Percentiles rank a stretch among this genome's conserved stretches.
These are phyloP conservation scores for Pseudorhombus dupliciocellatus DNA, from an alignment of 2,113 vertebrate genomes.

Conservation along the genomic window DNA sequence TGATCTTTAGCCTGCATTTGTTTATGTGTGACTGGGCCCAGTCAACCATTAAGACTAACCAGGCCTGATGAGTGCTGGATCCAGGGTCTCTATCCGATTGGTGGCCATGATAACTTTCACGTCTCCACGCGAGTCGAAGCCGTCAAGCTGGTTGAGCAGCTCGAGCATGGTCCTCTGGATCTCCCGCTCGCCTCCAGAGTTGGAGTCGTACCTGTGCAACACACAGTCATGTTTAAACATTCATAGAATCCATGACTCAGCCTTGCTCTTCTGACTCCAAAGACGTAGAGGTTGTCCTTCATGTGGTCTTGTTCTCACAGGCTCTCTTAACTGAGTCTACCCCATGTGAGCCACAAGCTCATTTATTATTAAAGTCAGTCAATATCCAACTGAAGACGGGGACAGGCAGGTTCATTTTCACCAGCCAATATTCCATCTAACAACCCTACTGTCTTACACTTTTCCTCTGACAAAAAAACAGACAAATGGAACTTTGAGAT, in stretches of 20 bases:
- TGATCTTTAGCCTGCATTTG: too few relatives aligned
- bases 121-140: constrained; percentile 95
- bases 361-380: constrained; percentile 4
- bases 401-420: neutral
- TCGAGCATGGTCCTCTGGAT: constrained; percentile 99
- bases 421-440: neutral
- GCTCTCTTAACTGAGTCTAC: neutral
- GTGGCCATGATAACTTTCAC: constrained; percentile 99
- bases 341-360: neutral
- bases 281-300: neutral
- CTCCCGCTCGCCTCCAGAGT: constrained; percentile 95
- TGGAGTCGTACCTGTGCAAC: constrained; percentile 91
- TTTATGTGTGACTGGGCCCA: neutral
- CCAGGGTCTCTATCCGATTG: constrained; percentile 96
- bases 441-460: neutral
- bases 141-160: constrained; percentile 95
- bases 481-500: neutral
- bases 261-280: neutral
- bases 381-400: neutral
- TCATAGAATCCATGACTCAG: neutral
- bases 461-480: neutral
- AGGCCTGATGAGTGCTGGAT: constrained; percentile 96
- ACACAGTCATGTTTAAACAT: neutral
- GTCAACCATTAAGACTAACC: constrained; percentile 74
- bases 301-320: neutral